Base-by-base conservation (phyloP, 2,888 invertebrate species). In the Ischnus inquisitorius region DNA sequence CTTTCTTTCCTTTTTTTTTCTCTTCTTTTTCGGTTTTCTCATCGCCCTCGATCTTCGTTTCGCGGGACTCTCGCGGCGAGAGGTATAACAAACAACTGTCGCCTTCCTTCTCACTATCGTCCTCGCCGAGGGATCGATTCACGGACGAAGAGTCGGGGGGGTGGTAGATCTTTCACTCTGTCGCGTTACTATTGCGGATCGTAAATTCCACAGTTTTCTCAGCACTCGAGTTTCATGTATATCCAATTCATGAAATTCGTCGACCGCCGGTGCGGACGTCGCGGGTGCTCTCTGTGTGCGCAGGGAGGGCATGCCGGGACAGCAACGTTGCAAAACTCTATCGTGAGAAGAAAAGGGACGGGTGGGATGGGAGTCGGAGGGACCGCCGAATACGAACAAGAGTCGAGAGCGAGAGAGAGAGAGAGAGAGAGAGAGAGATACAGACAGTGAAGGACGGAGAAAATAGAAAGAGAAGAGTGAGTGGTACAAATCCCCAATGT, bases 61-160 rank as follows among this genome's bases (percentile, higher is more conserved):
- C 71, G 5, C 34, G 34, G 5, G 5, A 8, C 34, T 4, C 1
- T 34, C 39, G 46, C 48, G 16, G 19, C 34, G 69, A 60, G 34
- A 34, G 34, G 74, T 65, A 72, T 65, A 64, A 71, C 71, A 65
- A 79, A 69, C 69, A 72, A 72, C 65, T 51, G 51, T 79, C 71
- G 71, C 25, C 65, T 34, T 51, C 28, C 34, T 78, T 54, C 54
- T 57, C 68, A 57, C 65, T 64, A 76, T 69, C 34, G 60, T 62
- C 43, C 22, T 16, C 76, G 81, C 68, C 78, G 60, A 28, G 48
- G 62, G 78, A 71, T 84, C 84, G 84, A 84, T 84, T 82, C 57
- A 2, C 57, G 57, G 57, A 34, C 34, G 34, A 34, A 34, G n/a
- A n/a, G n/a, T n/a, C n/a, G n/a, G n/a, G 34, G 34, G 34, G 34